A percentile compares a stretch with the other conserved stretches of the same genome.
Conservation (phyloP, 2,113 vertebrate species). For the Ceratotherium simum region DNA sequence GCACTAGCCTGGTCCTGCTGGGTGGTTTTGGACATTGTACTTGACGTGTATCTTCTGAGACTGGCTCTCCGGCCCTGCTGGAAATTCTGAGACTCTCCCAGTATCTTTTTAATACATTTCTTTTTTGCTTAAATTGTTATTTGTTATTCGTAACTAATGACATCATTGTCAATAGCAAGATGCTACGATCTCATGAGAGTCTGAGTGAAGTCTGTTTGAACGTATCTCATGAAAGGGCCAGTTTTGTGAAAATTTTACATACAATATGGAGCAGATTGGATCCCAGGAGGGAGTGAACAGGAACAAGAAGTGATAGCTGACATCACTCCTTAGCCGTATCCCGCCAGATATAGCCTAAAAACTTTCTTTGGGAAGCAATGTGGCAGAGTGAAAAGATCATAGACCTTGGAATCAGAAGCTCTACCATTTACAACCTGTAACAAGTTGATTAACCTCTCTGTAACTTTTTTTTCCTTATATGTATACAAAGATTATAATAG, state of each 20-base stretch:
- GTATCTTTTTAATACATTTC: neutral
- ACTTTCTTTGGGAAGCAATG: neutral
- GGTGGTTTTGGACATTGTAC: neutral
- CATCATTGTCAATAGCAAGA: neutral
- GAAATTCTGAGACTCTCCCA: neutral
- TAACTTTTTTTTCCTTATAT: neutral
- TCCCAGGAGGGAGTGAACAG: neutral
- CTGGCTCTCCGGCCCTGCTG: neutral
- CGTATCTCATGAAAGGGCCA: neutral
- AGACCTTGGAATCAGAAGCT: neutral
- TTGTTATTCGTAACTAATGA: neutral
- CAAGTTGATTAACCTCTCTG: neutral
- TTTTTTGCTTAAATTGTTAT: neutral
- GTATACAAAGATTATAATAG: neutral
- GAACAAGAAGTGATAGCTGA: neutral
- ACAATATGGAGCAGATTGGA: neutral
- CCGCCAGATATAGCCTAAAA: neutral
- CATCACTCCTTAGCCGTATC: neutral
- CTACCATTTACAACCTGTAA: neutral
- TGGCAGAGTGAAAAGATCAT: neutral
- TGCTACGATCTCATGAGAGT: neutral
- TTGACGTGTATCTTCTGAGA: neutral
- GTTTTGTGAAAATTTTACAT: neutral
- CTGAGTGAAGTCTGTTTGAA: neutral
- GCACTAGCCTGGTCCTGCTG: neutral